Evolutionary conservation across 2,888 invertebrate species (phyloP), one percentile per base, ranked within the genome.

Genomic region (Venustoraphidia nigricollis): DNA sequence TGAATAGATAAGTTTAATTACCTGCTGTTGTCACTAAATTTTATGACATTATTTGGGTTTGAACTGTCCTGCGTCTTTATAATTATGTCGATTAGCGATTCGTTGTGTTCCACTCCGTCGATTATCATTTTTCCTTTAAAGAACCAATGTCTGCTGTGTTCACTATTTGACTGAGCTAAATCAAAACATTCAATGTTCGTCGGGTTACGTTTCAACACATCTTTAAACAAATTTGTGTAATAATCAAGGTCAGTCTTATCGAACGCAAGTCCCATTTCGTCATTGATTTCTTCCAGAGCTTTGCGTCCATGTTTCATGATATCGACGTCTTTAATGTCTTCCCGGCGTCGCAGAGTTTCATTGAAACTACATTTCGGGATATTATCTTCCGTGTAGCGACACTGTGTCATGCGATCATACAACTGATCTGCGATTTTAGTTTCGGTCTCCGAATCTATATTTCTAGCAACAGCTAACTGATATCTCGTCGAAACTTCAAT

Each of bases 91-190:
- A 98, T 87, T 10, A 98, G 71, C 0, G 93, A 90, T 60, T 85
- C 74, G n/a, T 81, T 70, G 54, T 82, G 69, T 59, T 83, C 79
- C 56, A 78, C 67, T 0, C 87, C 91, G 69, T 96, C 88, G 44
- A 95, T 72, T 44, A 89, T 66, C 70, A 94, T 80, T 60, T 80
- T 79, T 0, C 95, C 95, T 72, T 90, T 90, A 68, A 97, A 97
- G 70, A 97, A 97, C 97, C 97, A 97, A 72, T 98, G 97, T 6
- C 97, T 77, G 52, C 94, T 94, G 66, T 98, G 97, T 65, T 98
- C 97, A 66, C 95, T 94, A 65, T 96, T 96, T 35, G 93, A 93
- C 67, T 98, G 97, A 3, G 97, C 97, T 56, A 97, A 77, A 71
- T 97, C 97, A 69, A 97, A 96, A 59, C 95, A 83, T 65, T 98